Percentiles rank a stretch among this genome's conserved stretches.
These are phyloP conservation scores for Micropterix aruncella DNA, from an alignment of 2,888 invertebrate genomes.

Conservation along the genomic window DNA sequence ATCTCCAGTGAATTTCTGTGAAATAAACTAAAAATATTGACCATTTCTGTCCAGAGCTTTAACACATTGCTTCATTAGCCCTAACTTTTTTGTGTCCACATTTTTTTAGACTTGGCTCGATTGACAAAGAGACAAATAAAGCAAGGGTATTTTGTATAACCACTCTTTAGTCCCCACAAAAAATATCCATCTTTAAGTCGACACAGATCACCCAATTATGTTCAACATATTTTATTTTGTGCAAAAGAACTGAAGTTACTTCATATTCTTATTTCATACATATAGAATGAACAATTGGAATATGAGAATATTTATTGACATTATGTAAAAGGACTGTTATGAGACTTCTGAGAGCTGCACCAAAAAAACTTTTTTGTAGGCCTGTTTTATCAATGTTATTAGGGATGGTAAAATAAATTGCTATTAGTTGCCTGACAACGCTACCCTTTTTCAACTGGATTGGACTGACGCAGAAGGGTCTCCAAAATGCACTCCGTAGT, in stretches of 20 bases:
- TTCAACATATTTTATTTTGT: not conserved
- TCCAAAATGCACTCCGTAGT: too few species aligned
- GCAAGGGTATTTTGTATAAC: not conserved
- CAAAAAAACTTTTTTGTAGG: too few species aligned
- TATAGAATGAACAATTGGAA: not conserved
- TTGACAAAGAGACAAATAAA: not conserved
- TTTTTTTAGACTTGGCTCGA: not conserved
- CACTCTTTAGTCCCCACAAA: not conserved
- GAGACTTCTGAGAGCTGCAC: too few species aligned
- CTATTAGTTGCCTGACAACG: too few species aligned
- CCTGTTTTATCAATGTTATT: too few species aligned
- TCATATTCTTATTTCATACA: not conserved
- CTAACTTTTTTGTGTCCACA: not conserved
- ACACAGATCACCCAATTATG: not conserved
- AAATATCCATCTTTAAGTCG: not conserved
- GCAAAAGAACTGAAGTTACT: not conserved
- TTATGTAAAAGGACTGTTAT: not conserved
- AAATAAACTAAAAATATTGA: not conserved
- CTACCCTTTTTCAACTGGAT: too few species aligned
- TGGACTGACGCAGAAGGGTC: too few species aligned
- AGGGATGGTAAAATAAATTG: too few species aligned
- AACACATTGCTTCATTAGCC: not conserved
- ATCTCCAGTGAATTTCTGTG: not conserved
- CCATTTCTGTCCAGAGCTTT: not conserved
- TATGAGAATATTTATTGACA: not conserved